Evolutionary conservation across 2,113 vertebrate species (phyloP).

Genomic region (Raja brachyura): DNA sequence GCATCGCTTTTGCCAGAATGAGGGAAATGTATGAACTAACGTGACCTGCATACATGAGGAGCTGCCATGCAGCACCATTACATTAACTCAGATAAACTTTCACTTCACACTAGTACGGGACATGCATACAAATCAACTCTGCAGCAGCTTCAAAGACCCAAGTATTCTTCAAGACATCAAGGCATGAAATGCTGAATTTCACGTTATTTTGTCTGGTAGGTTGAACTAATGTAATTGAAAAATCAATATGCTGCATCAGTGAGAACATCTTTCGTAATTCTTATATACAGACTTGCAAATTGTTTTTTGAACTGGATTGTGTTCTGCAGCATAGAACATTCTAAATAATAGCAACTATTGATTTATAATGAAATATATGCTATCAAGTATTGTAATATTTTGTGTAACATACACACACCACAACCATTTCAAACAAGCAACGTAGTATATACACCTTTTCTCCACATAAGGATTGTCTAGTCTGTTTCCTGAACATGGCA

Average conservation of each 20-base stretch:
- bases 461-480: not conserved
- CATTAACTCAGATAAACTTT: not conserved
- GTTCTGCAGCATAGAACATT: not conserved
- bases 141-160: not conserved
- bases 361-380: not conserved
- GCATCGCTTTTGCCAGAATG: not conserved
- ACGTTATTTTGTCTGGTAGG: not conserved
- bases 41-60: not conserved
- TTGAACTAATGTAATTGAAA: not conserved
- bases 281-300: not conserved
- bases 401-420: not conserved
- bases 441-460: too few species aligned
- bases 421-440: not conserved
- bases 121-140: not conserved
- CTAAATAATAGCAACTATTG: not conserved
- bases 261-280: not conserved
- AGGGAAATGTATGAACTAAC: not conserved
- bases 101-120: not conserved
- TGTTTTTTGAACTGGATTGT: not conserved
- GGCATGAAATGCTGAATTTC: not conserved
- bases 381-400: not conserved
- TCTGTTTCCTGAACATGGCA: too few species aligned
- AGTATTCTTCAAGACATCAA: not conserved
- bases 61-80: not conserved
- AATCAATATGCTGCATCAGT: slow-evolving; percentile 29